A percentile compares a stretch with the other conserved stretches of the same genome.
These are phyloP conservation scores for Lissocephala sabroskyi DNA, from an alignment of 2,888 invertebrate genomes.

Conservation along the genomic window DNA sequence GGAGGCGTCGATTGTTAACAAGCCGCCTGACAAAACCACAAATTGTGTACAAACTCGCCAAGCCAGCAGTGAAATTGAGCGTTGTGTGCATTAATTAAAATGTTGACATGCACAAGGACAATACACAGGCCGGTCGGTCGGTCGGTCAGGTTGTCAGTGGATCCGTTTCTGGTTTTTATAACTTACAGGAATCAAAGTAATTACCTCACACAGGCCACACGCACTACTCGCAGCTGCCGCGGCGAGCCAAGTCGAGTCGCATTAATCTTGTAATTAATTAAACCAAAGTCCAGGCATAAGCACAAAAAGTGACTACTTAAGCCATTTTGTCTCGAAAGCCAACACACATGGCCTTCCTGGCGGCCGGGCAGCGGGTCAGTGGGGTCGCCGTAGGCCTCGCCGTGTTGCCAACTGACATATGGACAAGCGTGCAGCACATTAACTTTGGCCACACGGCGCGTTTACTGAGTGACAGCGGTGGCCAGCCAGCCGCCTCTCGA, in stretches of 20 bases:
- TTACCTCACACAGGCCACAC: conserved; percentile 34
- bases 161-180: neutral
- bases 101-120: conserved; percentile 29
- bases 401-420: conserved; percentile 48
- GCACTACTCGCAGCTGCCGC: conserved; percentile 10
- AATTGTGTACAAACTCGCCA: too few species aligned
- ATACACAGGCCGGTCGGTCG: too few species aligned
- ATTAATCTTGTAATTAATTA: conserved; percentile 65
- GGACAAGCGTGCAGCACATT: conserved; percentile 56
- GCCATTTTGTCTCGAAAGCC: conserved; percentile 58
- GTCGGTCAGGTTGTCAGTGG: too few species aligned
- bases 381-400: too few species aligned
- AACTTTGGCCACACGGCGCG: conserved; percentile 38
- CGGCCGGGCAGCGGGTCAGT: neutral
- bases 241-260: too few species aligned
- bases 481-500: conserved; percentile 9
- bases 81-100: conserved; percentile 46
- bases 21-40: conserved; percentile 29
- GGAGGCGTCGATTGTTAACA: conserved; percentile 42
- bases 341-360: conserved; percentile 48
- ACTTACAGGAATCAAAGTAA: conserved; percentile 24
- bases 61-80: conserved; percentile 36
- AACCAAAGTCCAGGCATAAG: conserved; percentile 64
- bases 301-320: conserved; percentile 66
- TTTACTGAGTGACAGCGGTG: conserved; percentile 51